These are phyloP conservation scores for Hemiprocne comata DNA, from an alignment of 2,113 vertebrate species.

Conservation along the genomic window DNA sequence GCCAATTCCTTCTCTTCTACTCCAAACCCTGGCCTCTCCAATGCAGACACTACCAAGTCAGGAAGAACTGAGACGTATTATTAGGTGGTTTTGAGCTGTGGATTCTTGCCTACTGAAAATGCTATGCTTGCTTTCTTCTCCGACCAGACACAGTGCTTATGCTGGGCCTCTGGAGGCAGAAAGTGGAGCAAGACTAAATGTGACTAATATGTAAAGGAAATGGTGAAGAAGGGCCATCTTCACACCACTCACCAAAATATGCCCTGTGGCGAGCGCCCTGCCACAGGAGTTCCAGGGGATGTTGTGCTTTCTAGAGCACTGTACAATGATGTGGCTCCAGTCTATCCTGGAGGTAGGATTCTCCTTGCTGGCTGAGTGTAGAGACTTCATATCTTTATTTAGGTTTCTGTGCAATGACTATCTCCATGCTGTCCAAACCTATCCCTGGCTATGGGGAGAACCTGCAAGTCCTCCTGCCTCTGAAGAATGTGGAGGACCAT, in stretches of 20 bases:
- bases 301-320: background rate
- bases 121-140: slow-evolving; percentile 51
- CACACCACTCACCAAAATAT: background rate
- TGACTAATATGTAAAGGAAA: slow-evolving; percentile 7
- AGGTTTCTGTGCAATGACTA: background rate
- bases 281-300: background rate
- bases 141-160: background rate
- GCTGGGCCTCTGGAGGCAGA: background rate
- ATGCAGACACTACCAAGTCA: slow-evolving; percentile 16
- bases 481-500: background rate
- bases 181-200: background rate
- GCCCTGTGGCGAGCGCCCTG: background rate
- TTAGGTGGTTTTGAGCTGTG: slow-evolving; percentile 63
- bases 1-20: background rate
- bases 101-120: slow-evolving; percentile 49
- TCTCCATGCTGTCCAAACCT: background rate
- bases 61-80: slow-evolving; percentile 39
- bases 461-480: background rate
- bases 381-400: background rate
- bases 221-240: background rate
- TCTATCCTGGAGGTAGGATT: background rate
- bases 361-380: background rate
- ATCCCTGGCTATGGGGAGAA: background rate
- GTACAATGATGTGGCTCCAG: background rate
- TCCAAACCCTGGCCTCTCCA: slow-evolving; percentile 23